Conservation (phyloP, 2,113 vertebrate genomes). For the Bombycilla garrulus region DNA sequence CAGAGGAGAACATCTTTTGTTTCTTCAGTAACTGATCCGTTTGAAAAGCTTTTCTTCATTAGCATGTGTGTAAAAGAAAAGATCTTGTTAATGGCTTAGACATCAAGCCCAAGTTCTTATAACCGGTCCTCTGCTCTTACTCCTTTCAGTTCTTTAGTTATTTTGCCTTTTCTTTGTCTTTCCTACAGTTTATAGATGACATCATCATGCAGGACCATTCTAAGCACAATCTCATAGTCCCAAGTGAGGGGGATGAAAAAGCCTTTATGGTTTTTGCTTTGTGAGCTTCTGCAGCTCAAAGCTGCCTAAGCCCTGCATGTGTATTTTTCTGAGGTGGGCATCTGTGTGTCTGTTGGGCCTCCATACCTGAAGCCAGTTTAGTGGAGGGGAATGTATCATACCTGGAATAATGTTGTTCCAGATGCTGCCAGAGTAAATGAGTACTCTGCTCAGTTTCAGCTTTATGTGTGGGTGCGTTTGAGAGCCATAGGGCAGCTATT, state of each 20-base stretch:
- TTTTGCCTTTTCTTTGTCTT: neutral
- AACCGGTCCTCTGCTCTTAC: neutral
- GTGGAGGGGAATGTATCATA: neutral
- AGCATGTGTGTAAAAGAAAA: conserved; percentile 42
- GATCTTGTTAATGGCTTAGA: conserved; percentile 12
- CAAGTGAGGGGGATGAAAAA: neutral
- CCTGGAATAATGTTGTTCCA: neutral
- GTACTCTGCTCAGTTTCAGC: neutral
- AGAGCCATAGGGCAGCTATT: neutral
- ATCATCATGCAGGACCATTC: neutral
- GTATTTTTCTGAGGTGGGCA: neutral
- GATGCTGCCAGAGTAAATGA: neutral
- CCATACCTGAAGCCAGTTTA: neutral
- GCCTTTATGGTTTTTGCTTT: neutral
- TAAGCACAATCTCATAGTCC: neutral
- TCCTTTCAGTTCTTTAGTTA: neutral
- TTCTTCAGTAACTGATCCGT: conserved; percentile 84
- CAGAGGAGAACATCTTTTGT: conserved; percentile 84
- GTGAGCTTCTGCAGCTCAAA: neutral
- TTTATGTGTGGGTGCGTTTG: neutral
- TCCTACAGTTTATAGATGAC: neutral
- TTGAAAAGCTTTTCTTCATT: conserved; percentile 82
- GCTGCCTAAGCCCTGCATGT: neutral
- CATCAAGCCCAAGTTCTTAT: neutral
- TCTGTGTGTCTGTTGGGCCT: neutral